Percentiles rank a stretch among this genome's conserved stretches.
These are phyloP conservation scores for Drosophila ficusphila DNA, from an alignment of 1,140 invertebrate genomes.

Conservation along the genomic window DNA sequence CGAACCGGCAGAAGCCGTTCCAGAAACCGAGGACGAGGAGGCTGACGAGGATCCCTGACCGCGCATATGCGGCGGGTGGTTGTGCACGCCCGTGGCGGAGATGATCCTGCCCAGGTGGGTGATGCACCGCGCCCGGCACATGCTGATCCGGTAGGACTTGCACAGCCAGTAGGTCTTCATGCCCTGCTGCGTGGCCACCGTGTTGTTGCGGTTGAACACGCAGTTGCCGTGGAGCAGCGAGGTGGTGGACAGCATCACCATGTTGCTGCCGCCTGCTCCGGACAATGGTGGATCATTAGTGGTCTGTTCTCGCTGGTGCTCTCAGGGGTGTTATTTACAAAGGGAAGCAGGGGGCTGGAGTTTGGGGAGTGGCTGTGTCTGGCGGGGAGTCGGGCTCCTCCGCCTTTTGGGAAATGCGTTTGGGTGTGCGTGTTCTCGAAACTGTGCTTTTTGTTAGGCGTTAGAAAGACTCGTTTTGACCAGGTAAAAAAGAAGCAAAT, in stretches of 20 bases:
- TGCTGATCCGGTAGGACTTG: conserved; percentile 84
- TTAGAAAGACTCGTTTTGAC: background rate
- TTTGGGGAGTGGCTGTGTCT: background rate
- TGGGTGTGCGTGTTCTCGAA: conserved; percentile 14
- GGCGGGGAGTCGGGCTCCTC: conserved; percentile 12
- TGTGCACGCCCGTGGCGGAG: conserved; percentile 83
- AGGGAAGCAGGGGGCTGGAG: background rate
- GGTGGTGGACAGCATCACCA: conserved; percentile 84
- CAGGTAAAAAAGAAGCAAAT: background rate
- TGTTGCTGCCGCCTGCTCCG: conserved; percentile 74
- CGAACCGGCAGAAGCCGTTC: conserved; percentile 11
- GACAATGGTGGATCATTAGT: conserved; percentile 80
- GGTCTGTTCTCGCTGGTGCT: conserved; percentile 39
- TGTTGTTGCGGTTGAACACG: conserved; percentile 84
- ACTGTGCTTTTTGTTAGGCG: conserved; percentile 26
- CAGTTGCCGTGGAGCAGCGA: conserved; percentile 83
- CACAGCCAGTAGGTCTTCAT: conserved; percentile 84
- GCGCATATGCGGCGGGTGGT: conserved; percentile 83
- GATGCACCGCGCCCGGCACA: conserved; percentile 83
- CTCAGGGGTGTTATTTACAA: conserved; percentile 70
- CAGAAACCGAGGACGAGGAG: conserved; percentile 23
- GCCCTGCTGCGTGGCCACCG: conserved; percentile 84
- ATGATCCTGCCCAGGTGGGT: conserved; percentile 83
- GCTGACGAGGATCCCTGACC: conserved; percentile 19
- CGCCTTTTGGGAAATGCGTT: background rate